Evolutionary conservation across 1,140 invertebrate species (phyloP).

Genomic region (Radopholus similis): DNA sequence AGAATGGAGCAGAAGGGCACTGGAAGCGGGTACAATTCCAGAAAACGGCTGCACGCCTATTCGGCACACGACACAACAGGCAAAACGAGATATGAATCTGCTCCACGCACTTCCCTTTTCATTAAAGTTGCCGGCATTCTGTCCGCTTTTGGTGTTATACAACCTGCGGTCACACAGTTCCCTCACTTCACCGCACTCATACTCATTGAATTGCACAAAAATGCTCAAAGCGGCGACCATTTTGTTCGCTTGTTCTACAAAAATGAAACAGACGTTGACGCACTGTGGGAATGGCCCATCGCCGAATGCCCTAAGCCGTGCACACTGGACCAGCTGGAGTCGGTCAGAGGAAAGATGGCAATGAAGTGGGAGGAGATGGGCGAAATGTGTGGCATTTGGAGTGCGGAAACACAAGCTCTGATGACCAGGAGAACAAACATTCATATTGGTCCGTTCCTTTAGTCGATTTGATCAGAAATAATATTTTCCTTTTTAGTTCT

Average conservation of each 20-base stretch:
- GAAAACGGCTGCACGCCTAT: conserved; percentile 46
- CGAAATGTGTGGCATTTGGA: not conserved
- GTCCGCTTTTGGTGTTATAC: conserved; percentile 42
- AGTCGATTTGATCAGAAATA: not conserved
- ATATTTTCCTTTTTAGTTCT: conserved; percentile 16
- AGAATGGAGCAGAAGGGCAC: not conserved
- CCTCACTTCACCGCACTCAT: conserved; percentile 31
- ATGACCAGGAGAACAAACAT: not conserved
- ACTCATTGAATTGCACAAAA: conserved; percentile 36
- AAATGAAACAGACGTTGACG: conserved; percentile 33
- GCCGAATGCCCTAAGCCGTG: conserved; percentile 30
- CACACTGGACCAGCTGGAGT: conserved; percentile 7
- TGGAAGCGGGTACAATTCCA: not conserved
- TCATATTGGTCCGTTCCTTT: not conserved
- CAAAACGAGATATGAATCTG: no score
- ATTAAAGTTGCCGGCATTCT: conserved; percentile 34
- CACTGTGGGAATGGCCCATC: conserved; percentile 35
- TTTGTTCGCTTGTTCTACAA: conserved; percentile 48
- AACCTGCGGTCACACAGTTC: conserved; percentile 24
- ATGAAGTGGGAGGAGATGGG: conserved; percentile 35
- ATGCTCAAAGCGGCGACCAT: not conserved
- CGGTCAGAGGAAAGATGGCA: conserved; percentile 11
- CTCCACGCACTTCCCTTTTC: no score
- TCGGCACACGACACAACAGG: conserved; percentile 40
- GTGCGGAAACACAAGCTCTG: not conserved